A percentile compares a stretch with the other conserved stretches of the same genome.
Evolutionary conservation across 2,888 invertebrate genomes (phyloP).

Genomic region (Pristionchus mayeri): DNA sequence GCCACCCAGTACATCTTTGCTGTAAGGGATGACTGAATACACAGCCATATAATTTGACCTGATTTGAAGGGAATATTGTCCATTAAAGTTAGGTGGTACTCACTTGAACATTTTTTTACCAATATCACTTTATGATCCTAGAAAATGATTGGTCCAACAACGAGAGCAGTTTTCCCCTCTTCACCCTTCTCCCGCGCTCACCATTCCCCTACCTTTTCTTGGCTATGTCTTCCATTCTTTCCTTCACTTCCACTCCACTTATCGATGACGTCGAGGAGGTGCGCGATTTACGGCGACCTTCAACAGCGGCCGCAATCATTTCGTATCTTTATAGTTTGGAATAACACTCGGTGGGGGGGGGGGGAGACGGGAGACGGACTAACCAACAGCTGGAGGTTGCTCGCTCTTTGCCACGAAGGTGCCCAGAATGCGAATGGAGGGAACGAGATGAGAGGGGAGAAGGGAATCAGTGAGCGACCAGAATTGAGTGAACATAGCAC

Average conservation of each 20-base stretch:
- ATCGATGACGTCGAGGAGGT: slow-evolving; percentile 40
- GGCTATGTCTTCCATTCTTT: slow-evolving; percentile 17
- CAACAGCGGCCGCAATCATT: too few species aligned
- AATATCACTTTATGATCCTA: too few species aligned
- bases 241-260: slow-evolving; percentile 23
- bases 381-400: background rate
- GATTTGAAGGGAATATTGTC: too few species aligned
- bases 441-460: background rate
- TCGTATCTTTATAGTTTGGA: too few species aligned
- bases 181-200: background rate
- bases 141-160: too few species aligned
- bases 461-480: slow-evolving; percentile 2
- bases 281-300: slow-evolving; percentile 25
- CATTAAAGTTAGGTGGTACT: too few species aligned
- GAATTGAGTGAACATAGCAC: slow-evolving; percentile 18
- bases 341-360: too few species aligned
- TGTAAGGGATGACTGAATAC: background rate
- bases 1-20: slow-evolving; percentile 13
- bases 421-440: slow-evolving; percentile 23
- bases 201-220: background rate
- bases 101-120: too few species aligned
- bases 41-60: too few species aligned
- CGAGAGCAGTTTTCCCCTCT: too few species aligned
- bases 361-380: background rate
- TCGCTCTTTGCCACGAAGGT: background rate